Evolutionary conservation across 2,797 vertebrate species (phyloP), one percentile per base, ranked within the genome.

Genomic region (Sphenodon punctatus): DNA sequence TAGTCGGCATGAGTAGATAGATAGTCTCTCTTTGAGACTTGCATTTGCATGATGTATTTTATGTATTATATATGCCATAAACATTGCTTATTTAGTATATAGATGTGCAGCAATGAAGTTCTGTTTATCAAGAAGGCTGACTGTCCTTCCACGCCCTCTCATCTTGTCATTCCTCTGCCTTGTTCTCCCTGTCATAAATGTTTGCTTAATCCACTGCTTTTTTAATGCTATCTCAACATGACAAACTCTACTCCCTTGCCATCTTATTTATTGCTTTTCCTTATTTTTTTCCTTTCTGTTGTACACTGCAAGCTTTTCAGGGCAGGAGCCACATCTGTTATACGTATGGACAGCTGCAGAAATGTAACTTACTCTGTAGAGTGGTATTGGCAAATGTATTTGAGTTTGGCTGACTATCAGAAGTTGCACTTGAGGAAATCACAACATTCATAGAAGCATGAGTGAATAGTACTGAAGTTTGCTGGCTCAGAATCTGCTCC

Each of bases 381-480:
- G 23, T 41, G 30, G 53, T 8, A 30, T 53, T 67, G 48, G 6
- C 5, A 65, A 68, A 41, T 71, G 23, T 61, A 38, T 58, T 59
- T 82, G 19, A n/a, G 19, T 36, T 7, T 51, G n/a, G 48, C 39
- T 67, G 27, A 6, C 6, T n/a, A 55, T 9, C 19, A 1, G 0
- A 1, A 32, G 3, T 12, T 22, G 5, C 67, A 27, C 2, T n/a
- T 11, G 48, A 10, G 4, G 2, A 8, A 2, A 1, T 30, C 43
- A 56, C 23, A 30, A 4, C 17, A 8, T 1, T 30, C 53, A 48
- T 9, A 43, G 30, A 48, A 67, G 36, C 67, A 10, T 19, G 17
- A 38, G 25, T 58, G n/a, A 74, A 4, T 4, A 41, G 8, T 8
- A 20, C 32, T 80, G 32, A 7, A 32, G 16, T 66, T 77, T 13